Evolutionary conservation across 2,113 vertebrate species (phyloP), one percentile per base, ranked within the genome.

Genomic region (Oenanthe oenanthe): DNA sequence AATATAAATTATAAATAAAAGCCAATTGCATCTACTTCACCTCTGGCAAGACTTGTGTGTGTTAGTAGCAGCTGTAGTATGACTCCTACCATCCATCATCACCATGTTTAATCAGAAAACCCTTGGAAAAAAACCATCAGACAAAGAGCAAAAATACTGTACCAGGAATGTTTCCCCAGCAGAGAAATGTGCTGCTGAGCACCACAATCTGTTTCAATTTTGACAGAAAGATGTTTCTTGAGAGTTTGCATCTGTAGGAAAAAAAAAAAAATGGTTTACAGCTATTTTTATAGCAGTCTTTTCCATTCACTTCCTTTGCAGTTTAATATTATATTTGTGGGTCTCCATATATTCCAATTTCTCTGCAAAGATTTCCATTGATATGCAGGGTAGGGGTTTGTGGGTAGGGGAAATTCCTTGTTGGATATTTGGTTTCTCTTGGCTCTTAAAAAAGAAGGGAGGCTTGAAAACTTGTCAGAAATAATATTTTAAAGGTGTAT

Each of bases 181-280:
- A 67, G 88, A 97, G 94, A 91, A 85, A 45, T 87, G 92, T 93
- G 77, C 91, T 92, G 91, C 89, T 53, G 91, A 95, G 87, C 95
- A 95, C 66, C 65, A 92, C 93, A 97, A 85, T 97, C 88, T 97
- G 93, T 97, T 97, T 97, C 93, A 75, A 76, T 97, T 97, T 97
- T 60, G 57, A 95, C 92, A 94, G 36, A 96, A 93, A 86, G 73
- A 93, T 96, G 89, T 96, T 96, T 96, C 93, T 95, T 96, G 94
- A 96, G 80, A 75, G 45, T 95, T 93, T 92, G 95, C 97, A 97
- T 97, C 96, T 97, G 95, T 85, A 97, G 85, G 87, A 81, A 5
- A 78, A 56, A 93, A 53, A 50, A 28, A 54, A 8, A 20, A 42
- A 93, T 36, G 40, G 50, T 95, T 96, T 87, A 93, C 4, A 8